These are phyloP conservation scores for Acestrorhynchus altus DNA, from an alignment of 2,797 vertebrate genomes.

Conservation along the genomic window DNA sequence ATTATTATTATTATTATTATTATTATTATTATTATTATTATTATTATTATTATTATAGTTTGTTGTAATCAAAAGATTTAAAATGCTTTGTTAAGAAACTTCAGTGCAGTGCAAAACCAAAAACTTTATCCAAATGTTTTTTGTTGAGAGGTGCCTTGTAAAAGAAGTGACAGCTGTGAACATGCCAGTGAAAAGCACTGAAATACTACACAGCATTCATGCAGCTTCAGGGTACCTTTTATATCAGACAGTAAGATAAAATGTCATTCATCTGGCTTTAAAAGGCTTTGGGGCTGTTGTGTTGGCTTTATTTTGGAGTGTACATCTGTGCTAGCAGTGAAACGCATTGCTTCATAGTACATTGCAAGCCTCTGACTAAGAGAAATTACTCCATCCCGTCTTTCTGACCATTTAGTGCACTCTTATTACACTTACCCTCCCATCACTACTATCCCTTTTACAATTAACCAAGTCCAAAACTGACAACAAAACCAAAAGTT, in stretches of 20 bases:
- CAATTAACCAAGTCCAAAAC: too few relatives aligned
- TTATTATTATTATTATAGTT: too few relatives aligned
- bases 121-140: background rate
- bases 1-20: too few relatives aligned
- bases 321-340: background rate
- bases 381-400: too few relatives aligned
- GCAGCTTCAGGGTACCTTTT: background rate
- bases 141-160: background rate
- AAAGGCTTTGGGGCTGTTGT: background rate
- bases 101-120: background rate
- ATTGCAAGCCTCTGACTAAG: background rate
- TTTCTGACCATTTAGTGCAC: background rate
- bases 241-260: background rate
- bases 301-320: background rate
- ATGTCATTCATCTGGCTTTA: conserved; percentile 5
- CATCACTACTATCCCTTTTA: too few relatives aligned
- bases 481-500: too few relatives aligned
- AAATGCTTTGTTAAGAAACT: too few relatives aligned
- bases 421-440: background rate
- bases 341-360: background rate
- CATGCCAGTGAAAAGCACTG: background rate
- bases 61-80: too few relatives aligned
- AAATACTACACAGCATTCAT: background rate
- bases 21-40: too few relatives aligned
- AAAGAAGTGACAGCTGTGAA: conserved; percentile 6